Evolutionary conservation across 2,888 invertebrate species (phyloP).

Genomic region (Dascillus cervinus): DNA sequence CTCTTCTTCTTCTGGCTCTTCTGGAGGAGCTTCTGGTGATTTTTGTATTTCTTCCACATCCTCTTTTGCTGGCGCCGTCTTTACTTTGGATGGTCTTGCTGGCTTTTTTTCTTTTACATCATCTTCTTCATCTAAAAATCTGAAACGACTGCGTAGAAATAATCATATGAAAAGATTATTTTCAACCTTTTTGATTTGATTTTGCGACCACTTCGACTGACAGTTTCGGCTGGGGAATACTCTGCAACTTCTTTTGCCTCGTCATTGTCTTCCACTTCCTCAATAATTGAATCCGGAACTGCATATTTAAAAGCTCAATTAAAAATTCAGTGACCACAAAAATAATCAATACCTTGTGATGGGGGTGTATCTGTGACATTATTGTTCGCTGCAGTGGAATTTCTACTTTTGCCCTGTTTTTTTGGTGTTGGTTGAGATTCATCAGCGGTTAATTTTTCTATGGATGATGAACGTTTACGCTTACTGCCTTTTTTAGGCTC

Average conservation of each 20-base stretch:
- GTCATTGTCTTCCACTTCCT: conserved; percentile 40
- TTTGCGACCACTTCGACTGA: conserved; percentile 57
- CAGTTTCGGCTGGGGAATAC: not conserved
- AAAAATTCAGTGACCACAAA: too few species aligned
- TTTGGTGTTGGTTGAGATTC: not conserved
- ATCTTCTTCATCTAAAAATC: conserved; percentile 46
- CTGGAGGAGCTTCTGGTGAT: conserved; percentile 5
- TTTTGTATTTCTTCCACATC: conserved; percentile 6
- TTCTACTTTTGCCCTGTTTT: not conserved
- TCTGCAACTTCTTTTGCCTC: conserved; percentile 20
- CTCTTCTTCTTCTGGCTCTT: conserved; percentile 7
- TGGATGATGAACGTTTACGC: conserved; percentile 4
- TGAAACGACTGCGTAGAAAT: conserved; percentile 17
- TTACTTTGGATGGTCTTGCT: conserved; percentile 30
- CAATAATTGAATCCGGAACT: too few species aligned
- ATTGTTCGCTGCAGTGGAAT: not conserved
- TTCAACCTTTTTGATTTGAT: conserved; percentile 58
- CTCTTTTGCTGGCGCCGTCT: conserved; percentile 10
- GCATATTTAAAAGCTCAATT: too few species aligned
- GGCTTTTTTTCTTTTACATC: conserved; percentile 39
- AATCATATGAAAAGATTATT: conserved; percentile 3
- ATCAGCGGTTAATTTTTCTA: not conserved
- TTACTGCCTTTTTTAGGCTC: conserved; percentile 6
- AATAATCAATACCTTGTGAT: too few species aligned
- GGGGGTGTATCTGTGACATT: too few species aligned